Base-by-base conservation (phyloP, 2,113 vertebrate genomes). In the Callocephalon fimbriatum region DNA sequence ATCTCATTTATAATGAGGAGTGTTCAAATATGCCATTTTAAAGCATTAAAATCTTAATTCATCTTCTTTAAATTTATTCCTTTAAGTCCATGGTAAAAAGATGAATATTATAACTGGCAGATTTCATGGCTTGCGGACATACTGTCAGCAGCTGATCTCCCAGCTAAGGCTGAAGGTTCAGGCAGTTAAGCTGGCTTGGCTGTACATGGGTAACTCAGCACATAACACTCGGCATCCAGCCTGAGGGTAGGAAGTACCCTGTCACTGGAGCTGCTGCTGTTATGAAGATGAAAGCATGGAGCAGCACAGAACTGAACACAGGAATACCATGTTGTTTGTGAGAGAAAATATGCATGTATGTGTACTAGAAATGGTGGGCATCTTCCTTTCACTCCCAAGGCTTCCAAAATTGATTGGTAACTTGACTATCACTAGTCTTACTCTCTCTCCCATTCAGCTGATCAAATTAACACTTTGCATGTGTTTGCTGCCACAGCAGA, bases 11-110 rank as follows among this genome's bases (percentile, higher is more conserved):
- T 87, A 62, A 77, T 45, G 12, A 76, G 47, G 8, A 84, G 8
- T n/a, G 74, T 75, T 94, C 80, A 77, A 88, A 87, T 59, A 88
- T 67, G 35, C 31, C 38, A 72, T 84, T 92, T 88, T 92, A 92
- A 62, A 40, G 2, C 54, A 88, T 80, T 88, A 74, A 90, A 74
- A 71, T 88, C 14, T 84, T 84, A 93, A 90, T 63, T 95, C 1
- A 32, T 84, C 79, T 73, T 79, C 53, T 63, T 80, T 44, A 73
- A 32, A 31, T 88, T 88, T 89, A 53, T 73, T 82, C 48, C 23
- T 75, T 51, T 77, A 90, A 82, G 31, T 48, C n/a, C 25, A 5
- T 1, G 3, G 53, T 48, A 86, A 38, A 54, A 92, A 92, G 82
- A 84, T 44, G 32, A 84, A 77, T 84, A 88, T 80, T 88, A 11